phyloP scores from a whole-genome alignment of 2,113 vertebrate species.

The Erinaceus europaeus region DNA sequence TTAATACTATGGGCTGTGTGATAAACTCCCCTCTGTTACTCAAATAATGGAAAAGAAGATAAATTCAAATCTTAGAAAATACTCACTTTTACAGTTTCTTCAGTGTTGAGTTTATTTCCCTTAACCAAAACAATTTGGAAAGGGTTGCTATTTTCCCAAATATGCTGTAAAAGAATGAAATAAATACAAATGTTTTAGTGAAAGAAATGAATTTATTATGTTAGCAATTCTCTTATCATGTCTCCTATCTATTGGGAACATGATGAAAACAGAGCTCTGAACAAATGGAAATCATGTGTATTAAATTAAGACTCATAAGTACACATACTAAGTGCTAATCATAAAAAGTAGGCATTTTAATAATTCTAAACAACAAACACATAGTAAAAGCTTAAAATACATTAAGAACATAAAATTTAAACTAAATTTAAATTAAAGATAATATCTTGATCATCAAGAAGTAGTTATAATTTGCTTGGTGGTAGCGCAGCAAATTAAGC shows the following conservation, averaged over 20 bases:
- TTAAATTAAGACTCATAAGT: constrained; percentile 11
- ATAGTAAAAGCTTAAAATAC: neutral
- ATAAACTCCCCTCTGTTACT: constrained; percentile 60
- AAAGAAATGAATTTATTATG: constrained; percentile 26
- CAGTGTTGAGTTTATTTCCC: constrained; percentile 95
- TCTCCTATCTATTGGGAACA: neutral
- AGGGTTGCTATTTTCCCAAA: constrained; percentile 90
- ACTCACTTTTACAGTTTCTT: constrained; percentile 95
- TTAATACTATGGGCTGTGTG: constrained; percentile 40
- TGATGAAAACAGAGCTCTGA: constrained; percentile 23
- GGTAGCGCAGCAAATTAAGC: no score
- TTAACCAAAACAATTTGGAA: constrained; percentile 93
- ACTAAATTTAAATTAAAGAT: neutral
- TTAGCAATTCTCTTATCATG: neutral
- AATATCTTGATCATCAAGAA: neutral
- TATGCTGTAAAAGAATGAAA: constrained; percentile 83
- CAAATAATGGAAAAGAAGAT: no score
- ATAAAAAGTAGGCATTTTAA: neutral
- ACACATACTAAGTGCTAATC: neutral
- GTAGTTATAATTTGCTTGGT: neutral
- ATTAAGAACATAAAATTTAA: neutral
- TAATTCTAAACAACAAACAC: neutral
- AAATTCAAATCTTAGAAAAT: no score
- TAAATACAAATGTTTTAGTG: constrained; percentile 48
- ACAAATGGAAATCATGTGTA: neutral